phyloP scores from a whole-genome alignment of 2,113 vertebrate species.

The Nibea albiflora region DNA sequence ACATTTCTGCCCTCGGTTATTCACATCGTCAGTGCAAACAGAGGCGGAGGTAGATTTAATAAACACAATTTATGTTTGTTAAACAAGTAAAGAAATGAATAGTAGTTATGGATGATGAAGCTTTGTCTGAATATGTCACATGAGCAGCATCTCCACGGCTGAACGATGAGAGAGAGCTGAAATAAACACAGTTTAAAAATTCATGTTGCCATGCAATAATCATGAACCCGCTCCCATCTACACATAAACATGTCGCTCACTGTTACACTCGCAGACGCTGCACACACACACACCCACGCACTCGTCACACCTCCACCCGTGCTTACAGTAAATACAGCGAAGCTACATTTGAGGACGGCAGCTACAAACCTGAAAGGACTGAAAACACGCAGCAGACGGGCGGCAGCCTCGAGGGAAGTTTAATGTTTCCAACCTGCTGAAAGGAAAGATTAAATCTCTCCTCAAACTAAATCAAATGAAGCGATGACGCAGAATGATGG shows the following conservation, averaged over 20 bases:
- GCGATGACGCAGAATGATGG: neutral
- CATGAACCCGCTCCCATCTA: neutral
- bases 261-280: neutral
- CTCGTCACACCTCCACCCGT: neutral
- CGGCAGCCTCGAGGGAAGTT: neutral
- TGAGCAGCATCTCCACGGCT: neutral
- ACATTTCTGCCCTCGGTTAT: neutral
- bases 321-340: constrained; percentile 28
- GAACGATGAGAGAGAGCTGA: neutral
- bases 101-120: no score
- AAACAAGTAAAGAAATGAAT: no score
- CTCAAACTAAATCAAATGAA: neutral
- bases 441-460: neutral
- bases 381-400: neutral
- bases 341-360: neutral
- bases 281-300: constrained; percentile 1
- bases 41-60: neutral
- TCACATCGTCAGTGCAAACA: neutral
- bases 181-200: neutral
- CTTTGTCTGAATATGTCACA: neutral
- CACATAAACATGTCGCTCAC: neutral
- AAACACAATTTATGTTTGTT: neutral
- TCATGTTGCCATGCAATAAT: constrained; percentile 6
- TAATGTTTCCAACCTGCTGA: neutral
- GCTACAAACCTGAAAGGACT: neutral